A percentile compares a stretch with the other conserved stretches of the same genome.
Evolutionary conservation across 2,797 vertebrate genomes (phyloP).

Genomic region (Poecile montanus): DNA sequence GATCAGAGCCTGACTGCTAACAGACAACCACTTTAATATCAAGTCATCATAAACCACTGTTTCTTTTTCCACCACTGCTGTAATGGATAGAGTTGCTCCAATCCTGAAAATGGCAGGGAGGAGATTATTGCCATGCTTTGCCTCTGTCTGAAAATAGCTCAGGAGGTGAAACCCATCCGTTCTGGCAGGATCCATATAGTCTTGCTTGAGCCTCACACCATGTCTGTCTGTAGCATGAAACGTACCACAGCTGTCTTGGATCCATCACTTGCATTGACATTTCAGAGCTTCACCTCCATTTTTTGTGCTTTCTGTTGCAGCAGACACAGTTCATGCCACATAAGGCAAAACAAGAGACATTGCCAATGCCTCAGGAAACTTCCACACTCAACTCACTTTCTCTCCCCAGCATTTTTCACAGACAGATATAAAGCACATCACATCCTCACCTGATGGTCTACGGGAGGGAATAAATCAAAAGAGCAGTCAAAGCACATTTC

Average conservation of each 20-base stretch:
- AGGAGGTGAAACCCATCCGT: not conserved
- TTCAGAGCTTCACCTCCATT: not conserved
- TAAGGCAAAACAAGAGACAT: not conserved
- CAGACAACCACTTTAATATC: not conserved
- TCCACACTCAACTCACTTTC: not conserved
- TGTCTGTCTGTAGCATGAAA: not conserved
- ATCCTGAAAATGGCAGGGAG: not conserved
- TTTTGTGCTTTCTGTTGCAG: not conserved
- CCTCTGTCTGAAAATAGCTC: not conserved
- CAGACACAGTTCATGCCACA: not conserved
- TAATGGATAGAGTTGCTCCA: not conserved
- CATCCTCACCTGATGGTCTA: not conserved
- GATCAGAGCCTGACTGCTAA: not conserved
- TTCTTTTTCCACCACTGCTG: not conserved
- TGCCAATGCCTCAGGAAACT: not conserved
- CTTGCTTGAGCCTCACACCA: not conserved
- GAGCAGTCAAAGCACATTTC: not conserved
- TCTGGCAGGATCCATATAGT: not conserved
- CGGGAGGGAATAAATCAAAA: not conserved
- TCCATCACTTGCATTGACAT: not conserved
- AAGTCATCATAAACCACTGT: fast-evolving
- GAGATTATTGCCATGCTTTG: not conserved
- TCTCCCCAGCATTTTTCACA: not conserved
- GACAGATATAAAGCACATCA: not conserved
- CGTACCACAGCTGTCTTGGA: not conserved